Evolutionary conservation across 2,888 invertebrate species (phyloP).

Genomic region (Dolichomitus sp.): DNA sequence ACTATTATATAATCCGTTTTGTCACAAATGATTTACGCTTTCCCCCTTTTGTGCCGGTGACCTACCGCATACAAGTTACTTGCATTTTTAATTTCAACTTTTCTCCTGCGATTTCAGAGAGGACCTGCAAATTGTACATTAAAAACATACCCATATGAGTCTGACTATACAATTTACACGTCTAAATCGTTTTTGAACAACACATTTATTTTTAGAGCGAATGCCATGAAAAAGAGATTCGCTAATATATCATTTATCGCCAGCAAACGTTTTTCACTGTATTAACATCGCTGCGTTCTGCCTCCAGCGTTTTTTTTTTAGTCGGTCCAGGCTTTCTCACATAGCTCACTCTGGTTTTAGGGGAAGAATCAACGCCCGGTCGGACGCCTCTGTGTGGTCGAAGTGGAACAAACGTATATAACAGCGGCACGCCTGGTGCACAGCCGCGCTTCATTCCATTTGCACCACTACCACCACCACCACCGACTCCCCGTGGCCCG

Average conservation of each 20-base stretch:
- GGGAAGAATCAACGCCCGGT: constrained; percentile 41
- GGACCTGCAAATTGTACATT: too few relatives aligned
- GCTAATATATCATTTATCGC: constrained; percentile 30
- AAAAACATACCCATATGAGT: too few relatives aligned
- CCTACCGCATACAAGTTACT: too few relatives aligned
- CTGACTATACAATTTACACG: too few relatives aligned
- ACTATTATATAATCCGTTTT: too few relatives aligned
- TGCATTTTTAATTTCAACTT: too few relatives aligned
- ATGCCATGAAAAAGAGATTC: background rate
- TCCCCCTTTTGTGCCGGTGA: too few relatives aligned
- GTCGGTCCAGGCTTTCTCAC: background rate
- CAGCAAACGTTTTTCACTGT: constrained; percentile 5
- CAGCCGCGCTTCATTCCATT: constrained; percentile 51
- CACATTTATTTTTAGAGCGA: too few relatives aligned
- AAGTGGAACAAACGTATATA: constrained; percentile 47
- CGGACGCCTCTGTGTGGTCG: constrained; percentile 35
- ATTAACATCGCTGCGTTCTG: constrained; percentile 4
- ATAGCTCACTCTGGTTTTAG: constrained; percentile 33
- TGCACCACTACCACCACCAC: constrained; percentile 30
- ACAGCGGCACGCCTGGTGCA: constrained; percentile 21
- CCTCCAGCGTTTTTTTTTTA: constrained; percentile 16
- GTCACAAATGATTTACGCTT: too few relatives aligned
- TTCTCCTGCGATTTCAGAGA: too few relatives aligned
- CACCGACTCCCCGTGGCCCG: constrained; percentile 26
- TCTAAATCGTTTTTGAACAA: too few relatives aligned